Conservation (phyloP, 1,140 invertebrate species). For the Drosophila dunni region DNA sequence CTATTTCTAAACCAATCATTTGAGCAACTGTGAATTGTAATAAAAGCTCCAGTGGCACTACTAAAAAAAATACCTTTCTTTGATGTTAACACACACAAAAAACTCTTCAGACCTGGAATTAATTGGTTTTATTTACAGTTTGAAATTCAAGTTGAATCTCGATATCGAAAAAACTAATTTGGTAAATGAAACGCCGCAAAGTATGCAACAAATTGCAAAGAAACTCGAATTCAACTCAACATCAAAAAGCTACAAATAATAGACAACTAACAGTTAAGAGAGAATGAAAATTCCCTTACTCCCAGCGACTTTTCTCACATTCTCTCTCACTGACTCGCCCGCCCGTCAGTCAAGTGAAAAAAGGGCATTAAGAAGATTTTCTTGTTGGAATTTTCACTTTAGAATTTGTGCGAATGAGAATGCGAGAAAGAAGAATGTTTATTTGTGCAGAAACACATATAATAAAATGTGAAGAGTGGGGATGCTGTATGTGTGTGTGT, state of each 20-base stretch:
- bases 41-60: not conserved
- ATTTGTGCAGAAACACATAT: constrained; percentile 43
- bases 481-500: constrained; percentile 42
- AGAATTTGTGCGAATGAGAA: constrained; percentile 60
- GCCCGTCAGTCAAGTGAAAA: constrained; percentile 75
- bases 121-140: constrained; percentile 24
- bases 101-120: not conserved
- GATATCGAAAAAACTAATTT: constrained; percentile 65
- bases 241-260: constrained; percentile 60
- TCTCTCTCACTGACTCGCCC: constrained; percentile 7
- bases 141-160: constrained; percentile 26
- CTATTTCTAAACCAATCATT: not conserved
- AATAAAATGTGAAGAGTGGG: constrained; percentile 38
- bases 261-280: constrained; percentile 23
- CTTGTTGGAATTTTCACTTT: constrained; percentile 81
- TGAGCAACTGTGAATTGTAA: not conserved
- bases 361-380: constrained; percentile 71
- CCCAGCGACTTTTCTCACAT: not conserved
- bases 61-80: not conserved
- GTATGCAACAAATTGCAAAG: constrained; percentile 70
- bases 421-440: constrained; percentile 26
- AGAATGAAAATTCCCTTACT: not conserved
- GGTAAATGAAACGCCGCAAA: constrained; percentile 61
- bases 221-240: constrained; percentile 28
- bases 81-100: not conserved